Conservation (phyloP, 1,140 invertebrate species). For the Potamilus streckersoni region DNA sequence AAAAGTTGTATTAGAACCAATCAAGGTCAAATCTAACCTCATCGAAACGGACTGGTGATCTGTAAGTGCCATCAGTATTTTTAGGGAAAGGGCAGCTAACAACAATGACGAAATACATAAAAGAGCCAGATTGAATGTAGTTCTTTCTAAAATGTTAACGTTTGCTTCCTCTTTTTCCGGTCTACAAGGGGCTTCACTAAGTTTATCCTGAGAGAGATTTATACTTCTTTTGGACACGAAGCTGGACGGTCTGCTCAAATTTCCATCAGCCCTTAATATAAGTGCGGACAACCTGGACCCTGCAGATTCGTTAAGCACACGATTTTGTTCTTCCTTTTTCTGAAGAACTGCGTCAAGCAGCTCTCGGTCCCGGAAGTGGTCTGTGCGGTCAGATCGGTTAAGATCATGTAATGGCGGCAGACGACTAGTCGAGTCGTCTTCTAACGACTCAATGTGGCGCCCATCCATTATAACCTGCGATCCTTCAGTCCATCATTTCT, state of each 20-base stretch:
- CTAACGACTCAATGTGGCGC: no score
- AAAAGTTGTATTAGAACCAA: conserved; percentile 15
- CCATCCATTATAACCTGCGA: no score
- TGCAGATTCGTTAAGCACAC: conserved; percentile 19
- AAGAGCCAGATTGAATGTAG: conserved; percentile 4
- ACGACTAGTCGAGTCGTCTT: no score
- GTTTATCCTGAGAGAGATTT: conserved; percentile 23
- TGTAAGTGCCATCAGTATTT: conserved; percentile 4
- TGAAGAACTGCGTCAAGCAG: conserved; percentile 27
- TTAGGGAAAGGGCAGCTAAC: conserved; percentile 11
- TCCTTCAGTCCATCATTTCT: no score
- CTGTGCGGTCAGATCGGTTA: conserved; percentile 18
- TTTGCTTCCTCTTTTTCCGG: neutral
- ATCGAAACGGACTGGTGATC: neutral
- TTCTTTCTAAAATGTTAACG: conserved; percentile 3
- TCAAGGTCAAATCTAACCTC: neutral
- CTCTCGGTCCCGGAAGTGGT: conserved; percentile 20
- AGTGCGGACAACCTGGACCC: conserved; percentile 14
- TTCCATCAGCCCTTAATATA: conserved; percentile 17
- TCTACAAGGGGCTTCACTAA: conserved; percentile 7
- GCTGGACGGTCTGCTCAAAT: conserved; percentile 29
- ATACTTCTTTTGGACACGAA: conserved; percentile 22
- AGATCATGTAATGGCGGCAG: neutral
- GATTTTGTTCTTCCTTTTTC: conserved; percentile 17
- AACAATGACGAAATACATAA: conserved; percentile 22